Evolutionary conservation across 2,888 invertebrate species (phyloP).

Genomic region (Mimumesa dahlbomi): DNA sequence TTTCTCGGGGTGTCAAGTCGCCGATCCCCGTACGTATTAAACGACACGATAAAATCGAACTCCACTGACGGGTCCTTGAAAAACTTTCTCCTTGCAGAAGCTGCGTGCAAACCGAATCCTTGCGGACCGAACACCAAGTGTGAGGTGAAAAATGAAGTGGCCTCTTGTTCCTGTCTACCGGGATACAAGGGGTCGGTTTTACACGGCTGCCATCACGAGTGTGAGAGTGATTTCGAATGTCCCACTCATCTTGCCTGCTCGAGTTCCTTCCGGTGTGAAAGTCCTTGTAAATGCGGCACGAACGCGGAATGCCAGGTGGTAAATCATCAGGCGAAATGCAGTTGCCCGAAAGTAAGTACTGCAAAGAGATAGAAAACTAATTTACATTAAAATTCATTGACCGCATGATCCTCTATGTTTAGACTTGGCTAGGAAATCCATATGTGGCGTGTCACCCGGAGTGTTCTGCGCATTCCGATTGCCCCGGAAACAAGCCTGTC

Average conservation of each 20-base stretch:
- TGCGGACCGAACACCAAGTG: slow-evolving; percentile 92
- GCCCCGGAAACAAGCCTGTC: slow-evolving; percentile 88
- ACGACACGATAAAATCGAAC: background rate
- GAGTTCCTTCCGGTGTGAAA: slow-evolving; percentile 87
- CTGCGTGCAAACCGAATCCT: slow-evolving; percentile 90
- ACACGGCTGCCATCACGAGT: slow-evolving; percentile 90
- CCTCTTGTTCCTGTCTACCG: slow-evolving; percentile 89
- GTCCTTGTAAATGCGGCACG: slow-evolving; percentile 90
- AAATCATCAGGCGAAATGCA: slow-evolving; percentile 89
- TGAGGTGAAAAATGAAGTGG: slow-evolving; percentile 88
- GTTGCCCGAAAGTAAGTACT: slow-evolving; percentile 87
- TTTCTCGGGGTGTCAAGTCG: slow-evolving; percentile 86
- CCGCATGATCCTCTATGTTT: slow-evolving; percentile 19
- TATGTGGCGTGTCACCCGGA: slow-evolving; percentile 89
- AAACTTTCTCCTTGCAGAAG: slow-evolving; percentile 83
- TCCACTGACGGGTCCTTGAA: background rate
- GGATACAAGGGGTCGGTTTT: slow-evolving; percentile 90
- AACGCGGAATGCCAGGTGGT: slow-evolving; percentile 90
- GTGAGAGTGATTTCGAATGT: slow-evolving; percentile 89
- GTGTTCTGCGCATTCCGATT: slow-evolving; percentile 90
- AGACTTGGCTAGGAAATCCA: slow-evolving; percentile 91
- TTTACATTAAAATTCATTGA: background rate
- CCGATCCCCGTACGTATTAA: slow-evolving; percentile 86
- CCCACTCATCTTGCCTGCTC: slow-evolving; percentile 86
- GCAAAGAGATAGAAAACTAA: background rate